Evolutionary conservation across 2,113 vertebrate species (phyloP).

Genomic region (Onychostoma macrolepis): DNA sequence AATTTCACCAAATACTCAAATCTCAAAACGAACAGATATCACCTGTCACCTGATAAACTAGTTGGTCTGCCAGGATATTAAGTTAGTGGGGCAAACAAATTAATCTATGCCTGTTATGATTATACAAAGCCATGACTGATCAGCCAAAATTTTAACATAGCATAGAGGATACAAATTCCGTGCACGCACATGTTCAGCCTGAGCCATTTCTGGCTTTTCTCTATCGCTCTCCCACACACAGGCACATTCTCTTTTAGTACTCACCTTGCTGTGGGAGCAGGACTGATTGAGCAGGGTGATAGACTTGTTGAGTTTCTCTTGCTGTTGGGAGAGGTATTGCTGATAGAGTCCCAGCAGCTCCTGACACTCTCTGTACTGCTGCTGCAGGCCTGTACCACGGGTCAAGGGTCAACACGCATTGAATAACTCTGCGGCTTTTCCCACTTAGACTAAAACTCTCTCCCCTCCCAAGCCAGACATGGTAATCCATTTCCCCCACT

Average conservation of each 20-base stretch:
- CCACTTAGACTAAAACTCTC: slow-evolving; percentile 35
- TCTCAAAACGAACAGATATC: not conserved
- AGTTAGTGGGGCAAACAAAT: not conserved
- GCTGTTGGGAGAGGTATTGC: slow-evolving; percentile 92
- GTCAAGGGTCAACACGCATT: slow-evolving; percentile 80
- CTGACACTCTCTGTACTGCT: slow-evolving; percentile 95
- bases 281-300: slow-evolving; percentile 81
- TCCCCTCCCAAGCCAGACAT: slow-evolving; percentile 33
- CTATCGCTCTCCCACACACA: slow-evolving; percentile 19
- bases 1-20: not conserved
- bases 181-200: not conserved
- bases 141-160: not conserved
- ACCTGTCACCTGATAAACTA: not conserved
- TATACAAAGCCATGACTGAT: not conserved
- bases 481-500: slow-evolving; percentile 43
- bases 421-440: slow-evolving; percentile 43
- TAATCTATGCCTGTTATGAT: not conserved
- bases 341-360: slow-evolving; percentile 95
- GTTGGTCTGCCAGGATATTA: not conserved
- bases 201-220: slow-evolving; percentile 15
- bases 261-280: slow-evolving; percentile 82
- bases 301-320: slow-evolving; percentile 87
- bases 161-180: slow-evolving; percentile 12
- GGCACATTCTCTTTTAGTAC: not conserved
- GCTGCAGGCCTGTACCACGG: slow-evolving; percentile 83